Base-by-base conservation (phyloP, 2,888 invertebrate genomes). In the Heterodera filipjevi region DNA sequence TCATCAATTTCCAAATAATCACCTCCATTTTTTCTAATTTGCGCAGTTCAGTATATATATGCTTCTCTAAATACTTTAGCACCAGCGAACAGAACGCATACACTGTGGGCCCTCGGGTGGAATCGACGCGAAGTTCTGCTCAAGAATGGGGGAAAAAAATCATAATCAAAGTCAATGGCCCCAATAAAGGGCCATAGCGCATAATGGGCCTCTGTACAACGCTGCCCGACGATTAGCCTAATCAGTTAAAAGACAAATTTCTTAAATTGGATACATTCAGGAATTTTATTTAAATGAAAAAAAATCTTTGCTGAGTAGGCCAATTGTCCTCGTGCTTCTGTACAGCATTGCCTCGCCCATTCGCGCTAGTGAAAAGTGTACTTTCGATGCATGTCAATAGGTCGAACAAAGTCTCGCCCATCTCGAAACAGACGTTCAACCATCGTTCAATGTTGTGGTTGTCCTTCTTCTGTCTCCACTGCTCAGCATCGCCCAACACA, bases 11-110 rank as follows among this genome's bases (percentile, higher is more conserved):
- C 22, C 53, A 19, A 19, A 59, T 10, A 10, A n/a, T 10, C 19
- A 59, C 59, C 46, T 64, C 53, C 70, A 79, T 30, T 14, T 66
- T 68, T 14, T 79, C 77, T 22, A 79, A 39, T 12, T 71, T 44
- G 27, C 35, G 53, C 27, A 79, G 73, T 27, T 64, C 72, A 0
- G 64, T 68, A 53, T 66, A 71, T 33, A 79, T 22, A 14, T 27
- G 16, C 35, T 33, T 71, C 30, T 79, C 79, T 46, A 79, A 46
- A 59, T 77, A 27, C 30, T 66, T 66, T 64, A 71, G 14, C 16
- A 78, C 73, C 8, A 79, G 30, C 14, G 79, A 79, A 19, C 79
- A 79, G n/a, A 79, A 79, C 16, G 76, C 46, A 39, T 64, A 72
- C 19, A 79, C 76, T 27, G 75, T 71, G 22, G 77, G 77, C 14